phyloP scores from a whole-genome alignment of 2,113 vertebrate species.

The Mesoclemmys tuberculata region DNA sequence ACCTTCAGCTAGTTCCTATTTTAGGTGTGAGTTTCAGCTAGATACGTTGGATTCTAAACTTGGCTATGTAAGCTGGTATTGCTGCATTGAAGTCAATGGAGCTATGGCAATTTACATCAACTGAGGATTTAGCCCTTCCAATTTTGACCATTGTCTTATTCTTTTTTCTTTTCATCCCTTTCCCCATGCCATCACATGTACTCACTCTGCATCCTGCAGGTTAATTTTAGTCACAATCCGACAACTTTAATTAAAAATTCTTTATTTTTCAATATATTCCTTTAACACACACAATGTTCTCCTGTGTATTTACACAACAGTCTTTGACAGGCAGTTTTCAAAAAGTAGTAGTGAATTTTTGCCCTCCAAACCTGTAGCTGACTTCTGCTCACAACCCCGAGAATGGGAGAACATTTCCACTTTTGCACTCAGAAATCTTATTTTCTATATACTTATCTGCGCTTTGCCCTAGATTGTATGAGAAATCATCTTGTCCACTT shows the following conservation, averaged over 20 bases:
- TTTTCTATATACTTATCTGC: neutral
- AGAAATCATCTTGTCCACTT: neutral
- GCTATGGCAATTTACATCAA: neutral
- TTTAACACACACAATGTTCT: neutral
- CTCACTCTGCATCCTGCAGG: neutral
- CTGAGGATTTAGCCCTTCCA: neutral
- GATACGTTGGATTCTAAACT: neutral
- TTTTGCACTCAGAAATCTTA: neutral
- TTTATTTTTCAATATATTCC: neutral
- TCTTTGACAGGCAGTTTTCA: neutral
- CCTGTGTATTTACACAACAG: neutral
- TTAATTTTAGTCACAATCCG: no score
- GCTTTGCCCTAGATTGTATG: neutral
- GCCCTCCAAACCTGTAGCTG: neutral
- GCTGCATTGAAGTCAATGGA: neutral
- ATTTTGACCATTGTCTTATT: neutral
- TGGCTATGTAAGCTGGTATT: rapidly evolving
- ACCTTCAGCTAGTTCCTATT: neutral
- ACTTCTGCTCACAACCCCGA: neutral
- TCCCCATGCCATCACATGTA: no score
- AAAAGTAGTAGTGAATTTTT: neutral
- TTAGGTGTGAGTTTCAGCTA: neutral
- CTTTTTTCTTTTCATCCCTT: neutral
- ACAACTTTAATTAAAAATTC: neutral
- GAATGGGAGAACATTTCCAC: neutral